Evolutionary conservation across 2,888 invertebrate genomes (phyloP), one percentile per base, ranked within the genome.

Genomic region (Germaria angustata): DNA sequence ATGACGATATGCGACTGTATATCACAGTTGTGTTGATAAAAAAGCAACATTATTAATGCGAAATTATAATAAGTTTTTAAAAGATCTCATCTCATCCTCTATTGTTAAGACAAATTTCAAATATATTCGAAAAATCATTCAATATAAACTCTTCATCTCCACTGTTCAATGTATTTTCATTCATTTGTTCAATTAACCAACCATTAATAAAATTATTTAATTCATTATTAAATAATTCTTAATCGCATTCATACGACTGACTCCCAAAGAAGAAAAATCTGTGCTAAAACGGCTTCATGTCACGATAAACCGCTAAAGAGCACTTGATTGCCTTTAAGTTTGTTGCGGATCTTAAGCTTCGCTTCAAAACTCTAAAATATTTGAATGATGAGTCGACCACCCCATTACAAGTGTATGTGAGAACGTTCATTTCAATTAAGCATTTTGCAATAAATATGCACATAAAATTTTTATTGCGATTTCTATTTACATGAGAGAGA

Each of bases 261-360:
- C 7, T 59, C 0, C 11, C 17, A 46, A 51, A 32, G 15, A n/a
- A 41, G 15, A 57, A 57, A 55, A 68, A 32, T 22, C 41, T 17
- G 15, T 5, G 17, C 24, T 44, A 13, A 68, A 17, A 69, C n/a
- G 32, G 17, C 61, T 59, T 51, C 61, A 41, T 59, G 51, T 44
- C 77, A 78, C 49, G 63, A 65, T 61, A 9, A 55, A 55, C 73
- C 9, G 17, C 80, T 65, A 84, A 84, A 80, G 80, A 80, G 72
- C 83, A 80, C 80, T 84, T 84, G 83, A 80, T 84, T 84, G 72
- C 80, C 83, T 80, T 80, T 84, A 65, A 20, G 11, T 49, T 63
- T 17, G n/a, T 63, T 8, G 59, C 34, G 72, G 51, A 46, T 81
- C 53, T 61, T 53, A 17, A 28, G 46, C 44, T 63, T 61, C 20